Conservation (phyloP, 2,113 vertebrate species). For the Protomyctophum bolini region DNA sequence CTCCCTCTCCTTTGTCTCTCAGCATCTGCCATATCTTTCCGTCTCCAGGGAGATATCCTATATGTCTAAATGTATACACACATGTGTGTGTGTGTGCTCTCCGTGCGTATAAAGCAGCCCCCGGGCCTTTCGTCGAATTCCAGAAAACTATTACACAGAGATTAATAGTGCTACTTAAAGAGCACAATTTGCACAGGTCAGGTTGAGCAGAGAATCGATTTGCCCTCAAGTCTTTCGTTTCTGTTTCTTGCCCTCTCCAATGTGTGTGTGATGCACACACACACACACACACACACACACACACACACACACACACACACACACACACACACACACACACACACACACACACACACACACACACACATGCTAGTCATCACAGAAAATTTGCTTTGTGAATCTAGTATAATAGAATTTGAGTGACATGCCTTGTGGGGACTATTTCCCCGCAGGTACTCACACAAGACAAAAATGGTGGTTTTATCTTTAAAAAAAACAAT, state of each 20-base stretch:
- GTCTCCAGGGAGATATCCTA: background rate
- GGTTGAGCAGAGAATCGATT: too few relatives aligned
- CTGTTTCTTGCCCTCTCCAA: too few relatives aligned
- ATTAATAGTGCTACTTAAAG: background rate
- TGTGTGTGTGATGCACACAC: background rate
- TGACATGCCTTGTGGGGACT: too few relatives aligned
- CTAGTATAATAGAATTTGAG: too few relatives aligned
- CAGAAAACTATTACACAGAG: constrained; percentile 14
- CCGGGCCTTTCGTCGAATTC: constrained; percentile 20
- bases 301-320: background rate
- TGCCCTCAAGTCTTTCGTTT: too few relatives aligned
- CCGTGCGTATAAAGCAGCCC: constrained; percentile 24
- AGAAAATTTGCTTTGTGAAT: too few relatives aligned
- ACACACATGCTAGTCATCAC: background rate
- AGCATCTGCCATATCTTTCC: background rate
- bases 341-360: background rate
- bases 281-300: constrained; percentile 1
- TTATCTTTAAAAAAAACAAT: too few relatives aligned
- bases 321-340: constrained; percentile 4
- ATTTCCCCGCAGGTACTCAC: too few relatives aligned
- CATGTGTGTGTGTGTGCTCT: background rate
- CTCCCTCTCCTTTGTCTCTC: background rate
- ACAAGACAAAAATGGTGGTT: too few relatives aligned
- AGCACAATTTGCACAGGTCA: background rate
- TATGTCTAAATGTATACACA: too few relatives aligned